Conservation (phyloP, 2,797 vertebrate genomes). For the Lutjanus argentimaculatus region DNA sequence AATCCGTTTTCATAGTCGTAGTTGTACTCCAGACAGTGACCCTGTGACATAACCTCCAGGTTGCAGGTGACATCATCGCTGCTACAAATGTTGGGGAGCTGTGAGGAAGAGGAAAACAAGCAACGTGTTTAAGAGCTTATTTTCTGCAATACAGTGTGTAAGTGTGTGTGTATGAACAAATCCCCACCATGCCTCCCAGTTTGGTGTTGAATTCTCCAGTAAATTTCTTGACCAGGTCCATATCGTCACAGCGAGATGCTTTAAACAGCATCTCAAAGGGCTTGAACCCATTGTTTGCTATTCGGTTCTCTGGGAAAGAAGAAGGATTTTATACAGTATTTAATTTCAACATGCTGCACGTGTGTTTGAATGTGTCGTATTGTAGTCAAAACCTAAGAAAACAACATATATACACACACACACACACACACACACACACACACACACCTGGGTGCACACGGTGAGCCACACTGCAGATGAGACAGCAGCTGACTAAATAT, state of each 20-base stretch:
- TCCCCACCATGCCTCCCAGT: conserved; percentile 92
- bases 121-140: not conserved
- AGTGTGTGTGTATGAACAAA: not conserved
- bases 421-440: not conserved
- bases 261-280: conserved; percentile 99
- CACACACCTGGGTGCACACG: not conserved
- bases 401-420: too few relatives aligned
- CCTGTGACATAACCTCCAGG: conserved; percentile 92
- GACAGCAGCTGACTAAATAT: not conserved
- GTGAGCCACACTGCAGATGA: not conserved
- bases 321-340: not conserved
- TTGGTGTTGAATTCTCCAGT: conserved; percentile 92
- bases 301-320: conserved; percentile 90
- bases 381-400: not conserved
- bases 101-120: conserved; percentile 18
- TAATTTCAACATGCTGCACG: not conserved
- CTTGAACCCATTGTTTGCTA: conserved; percentile 96
- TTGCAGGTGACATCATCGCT: conserved; percentile 93
- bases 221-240: conserved; percentile 91
- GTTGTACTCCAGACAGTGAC: conserved; percentile 97
- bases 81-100: conserved; percentile 95
- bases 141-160: not conserved
- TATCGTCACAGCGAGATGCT: conserved; percentile 94
- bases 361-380: not conserved
- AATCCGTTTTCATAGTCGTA: conserved; percentile 99